Evolutionary conservation across 2,113 vertebrate species (phyloP), one percentile per base, ranked within the genome.

Genomic region (Okapia johnstoni): DNA sequence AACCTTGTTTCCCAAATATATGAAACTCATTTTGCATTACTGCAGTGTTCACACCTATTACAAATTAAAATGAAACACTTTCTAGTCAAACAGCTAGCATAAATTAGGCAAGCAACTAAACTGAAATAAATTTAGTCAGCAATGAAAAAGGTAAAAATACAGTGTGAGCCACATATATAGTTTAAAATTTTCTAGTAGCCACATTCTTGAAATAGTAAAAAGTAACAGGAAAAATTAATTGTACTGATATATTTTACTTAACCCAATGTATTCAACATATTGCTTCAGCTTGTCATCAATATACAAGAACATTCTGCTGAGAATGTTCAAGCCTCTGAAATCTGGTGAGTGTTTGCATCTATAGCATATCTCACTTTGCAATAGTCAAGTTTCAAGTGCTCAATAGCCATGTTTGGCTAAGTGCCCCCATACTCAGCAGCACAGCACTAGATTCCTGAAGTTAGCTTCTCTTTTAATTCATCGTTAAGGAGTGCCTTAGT

Each of bases 1-100:
- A 73, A 91, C 25, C 26, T 88, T 90, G 85, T 94, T 93, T 94
- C 33, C 54, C 52, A 96, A 91, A 90, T 76, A 96, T 6, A 48
- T 52, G 14, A 92, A 95, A 81, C 85, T 50, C 80, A 83, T 58
- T 92, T 80, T 86, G 12, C 36, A 95, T 85, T 95, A 89, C n/a
- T 66, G 3, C 28, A 77, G 48, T 90, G 85, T 90, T 43, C 13
- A 89, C 79, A 85, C 48, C 66, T 90, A 89, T 23, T 84, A 93
- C 40, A 25, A 96, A 80, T 89, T 43, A 94, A 87, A 88, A 93
- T 76, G n/a, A 70, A 96, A 81, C 16, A 91, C 3, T 40, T 92
- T 63, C 60, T 85, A 70, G 79, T 73, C 60, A 93, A 94, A 84
- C 19, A 84, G n/a, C 40, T 70, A 70, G 28, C 43, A 93, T 15